phyloP scores from a whole-genome alignment of 2,113 vertebrate genomes.

The Catharus bicknelli region DNA sequence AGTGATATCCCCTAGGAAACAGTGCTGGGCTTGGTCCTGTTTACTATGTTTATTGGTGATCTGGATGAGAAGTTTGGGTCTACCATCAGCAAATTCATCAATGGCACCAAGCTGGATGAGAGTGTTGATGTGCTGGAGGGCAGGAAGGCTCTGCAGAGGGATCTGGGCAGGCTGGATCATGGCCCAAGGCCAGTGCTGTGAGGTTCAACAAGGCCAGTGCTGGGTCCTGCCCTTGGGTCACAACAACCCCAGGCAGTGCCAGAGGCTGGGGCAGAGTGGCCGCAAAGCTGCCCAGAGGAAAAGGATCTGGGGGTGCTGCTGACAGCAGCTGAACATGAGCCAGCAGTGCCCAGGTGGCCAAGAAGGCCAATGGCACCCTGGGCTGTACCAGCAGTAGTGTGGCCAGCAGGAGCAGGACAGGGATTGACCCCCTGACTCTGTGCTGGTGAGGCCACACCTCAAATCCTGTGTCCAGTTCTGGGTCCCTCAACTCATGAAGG shows the following conservation, averaged over 20 bases:
- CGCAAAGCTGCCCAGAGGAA: no score
- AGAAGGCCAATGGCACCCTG: not conserved
- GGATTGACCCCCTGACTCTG: not conserved
- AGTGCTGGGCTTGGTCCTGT: not conserved
- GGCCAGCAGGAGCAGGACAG: not conserved
- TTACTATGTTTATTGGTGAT: not conserved
- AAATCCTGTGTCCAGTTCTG: not conserved
- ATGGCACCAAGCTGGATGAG: no score
- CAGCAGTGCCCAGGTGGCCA: not conserved
- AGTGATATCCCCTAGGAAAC: not conserved
- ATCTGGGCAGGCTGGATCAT: no score
- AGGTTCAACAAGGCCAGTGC: no score
- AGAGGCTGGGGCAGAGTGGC: no score
- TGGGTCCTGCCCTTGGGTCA: no score
- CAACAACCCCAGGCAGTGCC: no score
- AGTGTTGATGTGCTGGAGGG: no score
- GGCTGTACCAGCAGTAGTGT: not conserved
- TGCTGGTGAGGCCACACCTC: fast-evolving
- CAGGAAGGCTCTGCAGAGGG: no score
- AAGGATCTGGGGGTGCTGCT: no score
- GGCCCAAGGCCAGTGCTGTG: no score
- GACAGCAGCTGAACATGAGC: not conserved
- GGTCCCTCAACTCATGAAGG: not conserved
- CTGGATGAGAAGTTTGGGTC: not conserved
- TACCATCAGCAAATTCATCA: not conserved